phyloP scores from a whole-genome alignment of 1,140 invertebrate species.

The Mya arenaria region DNA sequence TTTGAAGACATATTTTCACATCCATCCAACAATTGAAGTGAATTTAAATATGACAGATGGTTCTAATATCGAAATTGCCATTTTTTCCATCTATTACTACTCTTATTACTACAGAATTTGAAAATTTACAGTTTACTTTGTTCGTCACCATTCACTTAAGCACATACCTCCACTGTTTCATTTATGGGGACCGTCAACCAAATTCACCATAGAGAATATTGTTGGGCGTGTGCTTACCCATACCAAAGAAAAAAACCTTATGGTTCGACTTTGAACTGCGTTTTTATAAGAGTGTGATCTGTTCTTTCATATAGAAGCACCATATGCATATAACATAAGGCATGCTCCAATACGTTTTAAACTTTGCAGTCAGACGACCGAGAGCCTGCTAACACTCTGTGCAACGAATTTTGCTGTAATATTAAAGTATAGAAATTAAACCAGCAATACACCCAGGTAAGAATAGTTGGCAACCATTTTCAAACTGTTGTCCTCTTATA shows the following conservation, averaged over 20 bases:
- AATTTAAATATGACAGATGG: too few relatives aligned
- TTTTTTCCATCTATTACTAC: too few relatives aligned
- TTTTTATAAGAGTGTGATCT: slow-evolving; percentile 2
- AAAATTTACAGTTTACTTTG: slow-evolving; percentile 1
- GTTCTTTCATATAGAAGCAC: not conserved
- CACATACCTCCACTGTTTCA: not conserved
- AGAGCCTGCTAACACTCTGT: not conserved
- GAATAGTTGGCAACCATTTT: too few relatives aligned
- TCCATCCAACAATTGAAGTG: too few relatives aligned
- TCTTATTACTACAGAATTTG: not conserved
- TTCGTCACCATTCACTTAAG: not conserved
- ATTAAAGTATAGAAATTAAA: too few relatives aligned
- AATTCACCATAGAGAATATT: slow-evolving; percentile 2
- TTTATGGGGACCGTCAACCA: not conserved
- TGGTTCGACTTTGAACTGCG: slow-evolving; percentile 16
- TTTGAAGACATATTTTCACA: too few relatives aligned
- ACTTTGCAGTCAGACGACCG: not conserved
- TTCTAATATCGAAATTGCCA: too few relatives aligned
- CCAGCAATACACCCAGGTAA: too few relatives aligned
- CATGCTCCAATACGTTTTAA: not conserved
- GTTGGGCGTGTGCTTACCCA: slow-evolving; percentile 13
- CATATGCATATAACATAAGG: slow-evolving; percentile 18
- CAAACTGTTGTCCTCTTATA: too few relatives aligned
- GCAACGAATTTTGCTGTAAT: not conserved
- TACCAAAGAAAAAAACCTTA: not conserved